phyloP scores from a whole-genome alignment of 2,888 invertebrate genomes.

The Gymnocheta viridis region DNA sequence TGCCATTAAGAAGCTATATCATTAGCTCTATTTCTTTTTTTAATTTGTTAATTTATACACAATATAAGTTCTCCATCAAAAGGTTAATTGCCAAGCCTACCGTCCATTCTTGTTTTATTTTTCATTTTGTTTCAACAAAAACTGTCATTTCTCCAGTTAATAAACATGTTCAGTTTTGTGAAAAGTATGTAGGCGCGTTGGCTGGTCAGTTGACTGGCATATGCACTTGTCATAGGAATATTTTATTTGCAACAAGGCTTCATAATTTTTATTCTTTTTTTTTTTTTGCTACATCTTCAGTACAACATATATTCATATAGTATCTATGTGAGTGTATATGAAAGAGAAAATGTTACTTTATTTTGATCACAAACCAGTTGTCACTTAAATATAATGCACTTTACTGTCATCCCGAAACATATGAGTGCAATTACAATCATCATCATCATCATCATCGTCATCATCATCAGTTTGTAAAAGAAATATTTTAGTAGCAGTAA shows the following conservation, averaged over 20 bases:
- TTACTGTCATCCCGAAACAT: constrained; percentile 42
- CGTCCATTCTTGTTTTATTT: neutral
- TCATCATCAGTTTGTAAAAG: neutral
- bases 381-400: constrained; percentile 64
- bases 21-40: neutral
- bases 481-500: neutral
- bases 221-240: constrained; percentile 60
- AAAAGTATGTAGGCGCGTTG: constrained; percentile 47
- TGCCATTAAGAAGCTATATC: too few relatives aligned
- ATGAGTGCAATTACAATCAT: constrained; percentile 54
- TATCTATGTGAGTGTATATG: neutral
- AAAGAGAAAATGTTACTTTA: constrained; percentile 30
- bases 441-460: constrained; percentile 3
- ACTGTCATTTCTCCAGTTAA: constrained; percentile 56
- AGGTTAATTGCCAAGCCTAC: neutral
- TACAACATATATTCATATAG: neutral
- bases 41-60: neutral
- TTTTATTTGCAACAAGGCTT: constrained; percentile 53
- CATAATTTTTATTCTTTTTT: neutral
- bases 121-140: constrained; percentile 26
- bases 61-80: neutral
- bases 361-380: constrained; percentile 64
- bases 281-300: neutral
- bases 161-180: constrained; percentile 51
- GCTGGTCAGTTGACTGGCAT: constrained; percentile 32